Conservation (phyloP, 1,140 invertebrate species). For the Caenorhabditis tropicalis region DNA sequence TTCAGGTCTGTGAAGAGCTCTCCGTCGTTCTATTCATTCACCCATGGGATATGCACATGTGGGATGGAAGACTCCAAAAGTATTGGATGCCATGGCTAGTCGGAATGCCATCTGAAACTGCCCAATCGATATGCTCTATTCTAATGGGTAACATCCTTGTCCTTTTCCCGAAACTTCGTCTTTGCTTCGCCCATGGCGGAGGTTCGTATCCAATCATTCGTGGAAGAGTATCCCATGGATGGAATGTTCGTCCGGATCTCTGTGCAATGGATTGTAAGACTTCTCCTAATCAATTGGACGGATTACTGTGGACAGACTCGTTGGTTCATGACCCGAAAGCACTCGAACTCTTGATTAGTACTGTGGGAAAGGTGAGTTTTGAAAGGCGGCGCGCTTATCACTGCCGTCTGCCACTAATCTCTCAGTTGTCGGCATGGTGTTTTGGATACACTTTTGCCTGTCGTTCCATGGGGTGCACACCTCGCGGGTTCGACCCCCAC, state of each 20-base stretch:
- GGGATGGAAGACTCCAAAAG: conserved; percentile 75
- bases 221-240: conserved; percentile 70
- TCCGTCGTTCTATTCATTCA: conserved; percentile 76
- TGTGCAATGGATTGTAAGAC: conserved; percentile 75
- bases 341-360: conserved; percentile 74
- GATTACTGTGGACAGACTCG: conserved; percentile 76
- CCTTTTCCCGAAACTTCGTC: conserved; percentile 73
- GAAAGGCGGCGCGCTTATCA: background rate
- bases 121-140: conserved; percentile 76
- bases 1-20: conserved; percentile 75
- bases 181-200: conserved; percentile 78
- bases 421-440: background rate
- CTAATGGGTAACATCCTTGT: conserved; percentile 77
- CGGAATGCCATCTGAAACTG: conserved; percentile 78
- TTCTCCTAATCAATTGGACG: conserved; percentile 74
- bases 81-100: conserved; percentile 79
- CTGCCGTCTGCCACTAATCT: no score
- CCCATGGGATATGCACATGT: conserved; percentile 77
- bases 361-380: conserved; percentile 74
- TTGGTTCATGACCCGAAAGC: conserved; percentile 76
- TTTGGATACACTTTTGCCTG: background rate
- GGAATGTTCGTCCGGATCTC: conserved; percentile 75
- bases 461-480: no score
- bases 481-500: background rate
- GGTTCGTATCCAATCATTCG: conserved; percentile 77